Evolutionary conservation across 2,113 vertebrate species (phyloP).

Genomic region (Balaeniceps rex): DNA sequence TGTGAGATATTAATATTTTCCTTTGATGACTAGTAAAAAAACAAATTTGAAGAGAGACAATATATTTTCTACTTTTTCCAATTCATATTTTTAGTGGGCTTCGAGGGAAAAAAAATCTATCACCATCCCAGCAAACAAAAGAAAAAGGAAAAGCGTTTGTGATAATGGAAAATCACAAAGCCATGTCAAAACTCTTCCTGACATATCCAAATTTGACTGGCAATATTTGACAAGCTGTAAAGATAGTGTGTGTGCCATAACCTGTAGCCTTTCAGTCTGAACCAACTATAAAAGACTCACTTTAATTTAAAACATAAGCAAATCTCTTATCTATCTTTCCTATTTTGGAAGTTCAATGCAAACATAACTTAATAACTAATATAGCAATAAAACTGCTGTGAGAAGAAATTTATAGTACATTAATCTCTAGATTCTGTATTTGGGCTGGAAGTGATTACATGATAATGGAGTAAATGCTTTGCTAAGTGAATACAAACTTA

Average conservation of each 20-base stretch:
- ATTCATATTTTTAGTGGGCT: not conserved
- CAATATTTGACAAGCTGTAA: not conserved
- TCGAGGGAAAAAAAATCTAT: not conserved
- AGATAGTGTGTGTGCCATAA: not conserved
- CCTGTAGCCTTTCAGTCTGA: constrained; percentile 19
- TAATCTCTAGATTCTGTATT: constrained; percentile 66
- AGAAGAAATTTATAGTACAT: constrained; percentile 69
- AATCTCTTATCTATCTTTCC: constrained; percentile 60
- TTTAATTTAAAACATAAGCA: constrained; percentile 60
- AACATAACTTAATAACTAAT: constrained; percentile 68
- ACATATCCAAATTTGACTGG: not conserved
- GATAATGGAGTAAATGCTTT: constrained; percentile 72
- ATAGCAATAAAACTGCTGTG: constrained; percentile 67
- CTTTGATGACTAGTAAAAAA: not conserved
- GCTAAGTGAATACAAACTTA: constrained; percentile 71
- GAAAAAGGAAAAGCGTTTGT: not conserved
- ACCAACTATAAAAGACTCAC: not conserved
- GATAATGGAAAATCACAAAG: not conserved
- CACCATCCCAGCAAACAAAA: not conserved
- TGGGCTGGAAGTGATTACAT: constrained; percentile 65
- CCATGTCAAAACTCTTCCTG: not conserved
- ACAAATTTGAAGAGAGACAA: not conserved
- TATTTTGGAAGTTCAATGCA: constrained; percentile 61
- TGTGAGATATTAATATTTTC: not conserved
- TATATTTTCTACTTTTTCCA: not conserved